Percentiles rank a stretch among this genome's conserved stretches.
Conservation (phyloP, 2,113 vertebrate species). For the Mirza zaza region DNA sequence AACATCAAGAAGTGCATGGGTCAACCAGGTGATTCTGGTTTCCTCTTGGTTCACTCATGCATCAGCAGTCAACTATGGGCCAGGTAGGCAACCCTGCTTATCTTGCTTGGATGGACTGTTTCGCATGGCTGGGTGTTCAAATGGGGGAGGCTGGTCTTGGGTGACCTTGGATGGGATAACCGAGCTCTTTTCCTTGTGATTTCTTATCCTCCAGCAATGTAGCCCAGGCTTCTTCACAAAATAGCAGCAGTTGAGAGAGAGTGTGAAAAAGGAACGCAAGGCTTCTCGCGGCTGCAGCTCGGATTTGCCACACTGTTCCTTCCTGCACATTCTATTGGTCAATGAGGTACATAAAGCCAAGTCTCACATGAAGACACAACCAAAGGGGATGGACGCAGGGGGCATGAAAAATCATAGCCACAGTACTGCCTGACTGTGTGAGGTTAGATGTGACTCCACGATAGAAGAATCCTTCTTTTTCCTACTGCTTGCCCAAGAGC, state of each 20-base stretch:
- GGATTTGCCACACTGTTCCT: not conserved
- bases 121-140: not conserved
- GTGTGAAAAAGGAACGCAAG: not conserved
- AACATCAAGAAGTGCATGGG: not conserved
- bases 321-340: not conserved
- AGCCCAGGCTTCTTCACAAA: not conserved
- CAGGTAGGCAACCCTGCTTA: not conserved
- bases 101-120: not conserved
- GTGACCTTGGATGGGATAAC: not conserved
- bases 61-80: not conserved
- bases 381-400: not conserved
- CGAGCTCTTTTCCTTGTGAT: not conserved
- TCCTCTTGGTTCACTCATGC: not conserved
- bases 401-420: not conserved
- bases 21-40: not conserved
- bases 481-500: not conserved
- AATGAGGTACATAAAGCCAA: not conserved
- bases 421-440: not conserved
- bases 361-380: not conserved
- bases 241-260: not conserved
- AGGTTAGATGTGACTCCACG: not conserved
- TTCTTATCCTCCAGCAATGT: not conserved
- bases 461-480: not conserved
- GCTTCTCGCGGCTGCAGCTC: not conserved
- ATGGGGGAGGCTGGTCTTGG: not conserved